Base-by-base conservation (phyloP, 1,140 invertebrate species). In the Drosophila insularis region DNA sequence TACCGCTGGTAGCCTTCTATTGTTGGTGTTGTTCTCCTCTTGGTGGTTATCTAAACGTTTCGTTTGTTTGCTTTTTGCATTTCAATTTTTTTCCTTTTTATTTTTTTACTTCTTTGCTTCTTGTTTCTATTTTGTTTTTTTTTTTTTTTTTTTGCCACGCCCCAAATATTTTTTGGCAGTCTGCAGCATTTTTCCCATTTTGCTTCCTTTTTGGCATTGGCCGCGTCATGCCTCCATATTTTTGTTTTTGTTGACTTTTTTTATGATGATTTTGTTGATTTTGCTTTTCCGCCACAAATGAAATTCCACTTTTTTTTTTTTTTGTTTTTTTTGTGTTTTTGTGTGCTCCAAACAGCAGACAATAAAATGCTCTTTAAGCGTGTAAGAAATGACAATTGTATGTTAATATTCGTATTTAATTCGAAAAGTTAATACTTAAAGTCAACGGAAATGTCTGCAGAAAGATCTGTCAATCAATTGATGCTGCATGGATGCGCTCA, bases 191-290 rank as follows among this genome's bases (percentile, higher is more conserved):
- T 54, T 54, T 32, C 35, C 35, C 35, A 59, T 37, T 56, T 50
- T 39, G 54, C 21, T 76, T 73, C 71, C 75, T 82, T 81, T 86
- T 76, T 68, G 40, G 53, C 69, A 58, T 35, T 58, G 55, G 27
- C 55, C 31, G 31, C 43, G 43, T 50, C 19, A 50, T 50, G 17
- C 43, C 17, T 19, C 13, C 43, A 21, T 17, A 19, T 21, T 27
- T 27, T 27, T 27, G 10, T 35, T 50, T 11, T 50, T 50, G 35
- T 37, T 50, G 11, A 8, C 8, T 11, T 19, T 21, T 50, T 10
- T 81, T 86, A 87, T 86, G 77, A 81, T 87, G 82, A 86, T 86
- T 81, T 82, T 87, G 82, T 87, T 82, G 79, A 86, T 86, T 87
- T 87, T 77, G 66, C 67, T 86, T 81, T 81, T 85, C 68, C 81